Percentiles rank a stretch among this genome's conserved stretches.
These are phyloP conservation scores for Ericerus pela DNA, from an alignment of 1,140 invertebrate genomes.

Conservation along the genomic window DNA sequence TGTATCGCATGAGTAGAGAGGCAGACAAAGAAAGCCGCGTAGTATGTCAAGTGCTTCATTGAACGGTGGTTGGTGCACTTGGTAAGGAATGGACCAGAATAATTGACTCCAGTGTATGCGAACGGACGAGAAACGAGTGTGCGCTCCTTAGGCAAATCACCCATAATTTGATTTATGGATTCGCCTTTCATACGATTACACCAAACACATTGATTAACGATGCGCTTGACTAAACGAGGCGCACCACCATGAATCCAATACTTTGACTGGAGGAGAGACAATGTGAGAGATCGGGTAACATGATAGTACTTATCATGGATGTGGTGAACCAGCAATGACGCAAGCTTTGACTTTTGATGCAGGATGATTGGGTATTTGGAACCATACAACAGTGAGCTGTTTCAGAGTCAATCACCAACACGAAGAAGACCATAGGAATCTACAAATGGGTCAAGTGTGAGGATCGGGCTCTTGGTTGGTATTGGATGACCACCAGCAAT, in stretches of 20 bases:
- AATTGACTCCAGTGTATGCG: conserved; percentile 23
- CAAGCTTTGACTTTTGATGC: not conserved
- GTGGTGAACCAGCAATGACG: not conserved
- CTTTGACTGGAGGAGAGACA: not conserved
- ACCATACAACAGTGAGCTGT: not conserved
- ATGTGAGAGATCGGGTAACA: not conserved
- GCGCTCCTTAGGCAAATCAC: conserved; percentile 17
- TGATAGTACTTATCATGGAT: conserved; percentile 12
- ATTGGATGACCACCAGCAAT: not conserved
- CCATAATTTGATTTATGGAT: conserved; percentile 14
- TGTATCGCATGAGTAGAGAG: conserved; percentile 25
- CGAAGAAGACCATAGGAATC: not conserved
- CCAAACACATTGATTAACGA: not conserved
- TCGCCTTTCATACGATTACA: not conserved
- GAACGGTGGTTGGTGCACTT: too few relatives aligned
- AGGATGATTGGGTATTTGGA: not conserved
- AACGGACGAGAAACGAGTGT: conserved; percentile 16
- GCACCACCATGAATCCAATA: not conserved
- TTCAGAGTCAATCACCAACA: not conserved
- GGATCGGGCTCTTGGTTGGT: not conserved
- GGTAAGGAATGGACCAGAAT: too few relatives aligned
- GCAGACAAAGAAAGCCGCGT: conserved; percentile 24
- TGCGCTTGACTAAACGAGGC: not conserved
- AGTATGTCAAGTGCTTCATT: not conserved
- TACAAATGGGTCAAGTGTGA: not conserved